Evolutionary conservation across 2,113 vertebrate genomes (phyloP).

Genomic region (Cyprinodon tularosa): DNA sequence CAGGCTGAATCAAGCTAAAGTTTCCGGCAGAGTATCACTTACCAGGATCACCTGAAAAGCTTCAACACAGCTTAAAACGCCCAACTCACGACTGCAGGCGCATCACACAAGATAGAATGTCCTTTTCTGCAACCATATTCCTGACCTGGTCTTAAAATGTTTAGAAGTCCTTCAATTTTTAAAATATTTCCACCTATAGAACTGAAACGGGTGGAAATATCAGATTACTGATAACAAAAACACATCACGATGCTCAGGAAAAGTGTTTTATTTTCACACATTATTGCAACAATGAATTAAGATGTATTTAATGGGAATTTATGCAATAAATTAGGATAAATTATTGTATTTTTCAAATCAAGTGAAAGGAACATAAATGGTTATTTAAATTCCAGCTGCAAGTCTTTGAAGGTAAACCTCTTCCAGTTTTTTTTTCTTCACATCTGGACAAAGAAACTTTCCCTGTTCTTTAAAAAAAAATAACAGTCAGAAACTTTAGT

Average conservation of each 20-base stretch:
- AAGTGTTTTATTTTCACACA: too few relatives aligned
- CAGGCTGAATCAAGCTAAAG: conserved; percentile 52
- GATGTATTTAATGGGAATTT: background rate
- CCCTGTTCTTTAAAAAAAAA: background rate
- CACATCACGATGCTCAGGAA: too few relatives aligned
- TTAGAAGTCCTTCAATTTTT: background rate
- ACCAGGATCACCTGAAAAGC: conserved; percentile 43
- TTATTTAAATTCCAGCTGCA: background rate
- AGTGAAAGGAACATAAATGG: background rate
- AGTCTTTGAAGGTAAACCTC: background rate
- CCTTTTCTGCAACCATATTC: background rate
- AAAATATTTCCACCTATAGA: background rate
- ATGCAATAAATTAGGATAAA: background rate
- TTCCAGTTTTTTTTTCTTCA: background rate
- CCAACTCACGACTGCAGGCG: conserved; percentile 41
- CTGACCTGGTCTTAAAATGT: background rate
- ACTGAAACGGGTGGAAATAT: too few relatives aligned
- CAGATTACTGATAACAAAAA: too few relatives aligned
- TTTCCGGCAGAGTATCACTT: conserved; percentile 60
- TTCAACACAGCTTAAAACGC: conserved; percentile 25
- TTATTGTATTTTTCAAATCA: background rate
- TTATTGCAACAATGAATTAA: background rate
- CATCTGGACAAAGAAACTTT: background rate
- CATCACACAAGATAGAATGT: conserved; percentile 13
- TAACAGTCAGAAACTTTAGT: background rate